Base-by-base conservation (phyloP, 2,797 vertebrate species). In the Petrocephalus schoutedeni region DNA sequence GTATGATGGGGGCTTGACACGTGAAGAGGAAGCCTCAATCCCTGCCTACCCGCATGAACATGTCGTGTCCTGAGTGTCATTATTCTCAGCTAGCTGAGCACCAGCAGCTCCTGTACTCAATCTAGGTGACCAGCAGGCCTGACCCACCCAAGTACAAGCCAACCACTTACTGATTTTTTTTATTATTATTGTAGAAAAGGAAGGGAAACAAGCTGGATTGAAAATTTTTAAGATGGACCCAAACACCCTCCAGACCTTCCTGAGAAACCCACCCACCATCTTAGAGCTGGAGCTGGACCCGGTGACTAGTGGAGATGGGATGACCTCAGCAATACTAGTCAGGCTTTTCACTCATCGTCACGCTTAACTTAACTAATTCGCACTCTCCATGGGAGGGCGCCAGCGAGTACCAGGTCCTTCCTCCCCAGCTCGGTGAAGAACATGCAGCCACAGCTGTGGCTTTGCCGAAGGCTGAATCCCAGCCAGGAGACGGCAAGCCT, bases 381-480 rank as follows among this genome's bases (percentile, higher is more conserved):
- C 59, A 57, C 51, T 41, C 32, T 21, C 59, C 56, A 77, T 49
- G 21, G 32, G 71, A 87, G 21, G 32, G 5, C n/a, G 16, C 77
- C 59, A n/a, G 21, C 86, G 41, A 77, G 23, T 32, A 59, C 36
- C 16, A 28, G 45, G 28, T 71, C 54, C 53, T 7, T 56, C 16
- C 16, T 28, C 53, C 64, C 16, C 23, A 74, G 82, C 36, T 51
- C 53, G 51, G 82, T 86, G 86, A 86, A 58, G 64, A 89, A 88
- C 53, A 57, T 49, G 54, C 54, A 9, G 86, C 82, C 67, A 82
- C 89, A 90, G 90, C 88, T 88, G 89, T 51, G 67, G n/a, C 85
- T 64, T 21, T 59, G 36, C 57, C 53, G 86, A 89, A 83, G 58
- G 84, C 87, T 86, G 53, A 85, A 87, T 23, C 23, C 56, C 23